Base-by-base conservation (phyloP, 2,888 invertebrate genomes). In the Drosophila prostipennis region DNA sequence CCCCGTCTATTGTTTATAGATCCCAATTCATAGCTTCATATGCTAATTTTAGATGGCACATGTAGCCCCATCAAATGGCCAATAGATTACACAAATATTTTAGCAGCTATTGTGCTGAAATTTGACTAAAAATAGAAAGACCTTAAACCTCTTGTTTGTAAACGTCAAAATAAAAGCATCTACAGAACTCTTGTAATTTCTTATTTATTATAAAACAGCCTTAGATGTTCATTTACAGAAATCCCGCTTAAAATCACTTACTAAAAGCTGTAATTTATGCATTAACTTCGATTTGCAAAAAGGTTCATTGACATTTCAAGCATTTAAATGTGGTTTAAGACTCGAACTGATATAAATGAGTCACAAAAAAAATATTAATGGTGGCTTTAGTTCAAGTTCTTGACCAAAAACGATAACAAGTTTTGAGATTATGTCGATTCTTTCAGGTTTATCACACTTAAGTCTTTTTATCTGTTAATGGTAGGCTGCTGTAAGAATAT, bases 11-110 rank as follows among this genome's bases (percentile, higher is more conserved):
- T 53, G 43, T 43, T 54, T 29, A 36, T 54, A 16, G 54, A 43
- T 26, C 34, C 23, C 23, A 57, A 40, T 40, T 32, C 10, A 57
- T 61, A 14, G 34, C 46, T 10, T 4, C 40, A 42, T 45, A 63
- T 63, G 61, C 48, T 42, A 63, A 63, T 58, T 48, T 54, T 36
- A 36, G 54, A 13, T 36, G 43, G 43, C 59, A 36, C 43, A 59
- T 59, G 59, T 36, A 52, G 54, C 26, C 32, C 11, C 19, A 57
- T 19, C 40, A 52, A 57, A 57, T 51, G 19, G 29, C 19, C n/a
- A n/a, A 26, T 10, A 42, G 26, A 0, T 36, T 26, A 26, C 53
- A 54, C 10, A 42, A 42, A 42, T 19, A 59, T 32, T n/a, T 8
- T n/a, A 26, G 10, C 59, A 26, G n/a, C 37, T 39, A 26, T 52